phyloP scores from a whole-genome alignment of 2,888 invertebrate genomes.

The Hemithea aestivaria region DNA sequence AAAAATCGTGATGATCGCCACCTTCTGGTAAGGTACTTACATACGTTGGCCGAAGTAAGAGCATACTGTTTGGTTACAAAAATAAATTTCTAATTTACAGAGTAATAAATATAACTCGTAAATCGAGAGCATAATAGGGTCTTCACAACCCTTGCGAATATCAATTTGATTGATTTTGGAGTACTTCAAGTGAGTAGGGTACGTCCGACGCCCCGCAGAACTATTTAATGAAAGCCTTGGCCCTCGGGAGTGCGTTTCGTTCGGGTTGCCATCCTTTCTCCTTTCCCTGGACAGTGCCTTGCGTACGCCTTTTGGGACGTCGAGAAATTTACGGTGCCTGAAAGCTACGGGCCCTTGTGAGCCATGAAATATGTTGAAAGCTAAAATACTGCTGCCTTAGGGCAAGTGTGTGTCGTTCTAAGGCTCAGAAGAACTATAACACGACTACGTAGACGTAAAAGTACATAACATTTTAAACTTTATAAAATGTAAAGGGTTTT shows the following conservation, averaged over 20 bases:
- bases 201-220: conserved; percentile 35
- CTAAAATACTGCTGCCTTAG: conserved; percentile 8
- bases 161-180: conserved; percentile 41
- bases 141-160: conserved; percentile 29
- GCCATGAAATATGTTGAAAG: conserved; percentile 2
- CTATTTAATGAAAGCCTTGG: conserved; percentile 41
- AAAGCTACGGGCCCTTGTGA: background rate
- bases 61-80: too few species aligned
- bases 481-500: too few species aligned
- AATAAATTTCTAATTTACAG: conserved; percentile 10
- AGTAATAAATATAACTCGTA: conserved; percentile 16
- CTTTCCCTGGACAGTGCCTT: too few species aligned
- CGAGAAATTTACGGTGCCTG: background rate
- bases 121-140: conserved; percentile 20
- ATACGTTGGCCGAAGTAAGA: too few species aligned
- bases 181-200: conserved; percentile 34
- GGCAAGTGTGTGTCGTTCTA: too few species aligned
- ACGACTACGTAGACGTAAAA: too few species aligned
- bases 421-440: too few species aligned
- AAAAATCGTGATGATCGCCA: too few species aligned
- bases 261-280: conserved; percentile 1
- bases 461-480: too few species aligned
- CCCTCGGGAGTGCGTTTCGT: conserved; percentile 20
- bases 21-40: too few species aligned
- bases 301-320: too few species aligned